Evolutionary conservation across 1,140 invertebrate species (phyloP), one percentile per base, ranked within the genome.

Genomic region (Pogonomyrmex barbatus): DNA sequence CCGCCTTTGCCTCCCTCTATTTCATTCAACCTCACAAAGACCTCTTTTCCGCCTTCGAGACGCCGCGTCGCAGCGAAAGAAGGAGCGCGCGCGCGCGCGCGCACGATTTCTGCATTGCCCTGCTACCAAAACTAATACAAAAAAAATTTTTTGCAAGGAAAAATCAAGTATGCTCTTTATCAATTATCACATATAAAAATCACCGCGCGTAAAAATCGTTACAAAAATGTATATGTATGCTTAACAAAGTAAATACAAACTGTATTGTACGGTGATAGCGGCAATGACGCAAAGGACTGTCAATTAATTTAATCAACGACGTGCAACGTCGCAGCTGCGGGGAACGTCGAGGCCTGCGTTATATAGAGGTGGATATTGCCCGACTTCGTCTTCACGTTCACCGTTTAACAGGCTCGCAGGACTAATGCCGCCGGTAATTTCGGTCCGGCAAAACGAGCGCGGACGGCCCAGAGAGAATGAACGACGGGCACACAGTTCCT

Each of bases 341-440:
- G 12, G 39, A 58, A 47, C 30, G 30, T 45, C n/a, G 50, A 81
- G 65, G 50, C 8, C 24, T 45, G 39, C 33, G 24, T 60, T 82
- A 73, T 47, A 70, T 24, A 24, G 52, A 24, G 52, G 10, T 9
- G 30, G 60, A 30, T 24, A 52, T 58, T 71, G 24, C 30, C 39
- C 79, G 42, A 24, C 54, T 75, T 50, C 39, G 68, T 83, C 68
- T 83, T 75, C 68, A 30, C 24, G 4, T 71, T 71, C 63, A 14
- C 30, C 58, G 73, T 14, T 79, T 42, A 76, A 81, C 82, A 39
- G 24, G 63, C 42, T 70, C 30, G 54, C 33, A 33, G 62, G 50
- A 63, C 50, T 81, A 86, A 77, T 68, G 70, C 65, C 81, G 62
- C 60, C 24, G 60, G 60, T 86, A 88, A 89, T 86, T 88, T 77